Evolutionary conservation across 2,888 invertebrate species (phyloP), one percentile per base, ranked within the genome.

Genomic region (Acholoe squamosa): DNA sequence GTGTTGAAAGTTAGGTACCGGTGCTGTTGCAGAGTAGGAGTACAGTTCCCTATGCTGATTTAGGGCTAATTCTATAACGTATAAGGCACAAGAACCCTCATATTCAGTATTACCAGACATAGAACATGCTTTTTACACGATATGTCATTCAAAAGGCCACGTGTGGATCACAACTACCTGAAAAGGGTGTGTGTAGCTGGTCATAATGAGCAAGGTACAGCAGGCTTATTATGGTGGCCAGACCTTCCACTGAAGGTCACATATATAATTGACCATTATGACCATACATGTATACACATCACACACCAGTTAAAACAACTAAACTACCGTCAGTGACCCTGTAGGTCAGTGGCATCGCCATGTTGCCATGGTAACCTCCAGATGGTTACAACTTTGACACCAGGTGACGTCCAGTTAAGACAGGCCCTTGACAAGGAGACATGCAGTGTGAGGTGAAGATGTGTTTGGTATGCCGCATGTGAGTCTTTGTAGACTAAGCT

Each of bases 331-430:
- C 12, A 19, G 7, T 43, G 80, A 43, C 80, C 33, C 25, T 3
- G 43, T 0, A 19, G 80, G 80, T 80, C 80, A 80, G 80, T 25
- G 33, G 80, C 33, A 43, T 80, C 43, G n/a, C 34, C 43, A 5
- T 43, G 80, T 80, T 43, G 25, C 80, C n/a, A 34, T 80, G 80
- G 43, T 16, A 43, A 34, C 80, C 22, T 19, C 80, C 80, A 80
- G 80, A n/a, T 80, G 80, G 80, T 80, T 43, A 34, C 80, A 34
- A 0, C 19, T 10, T 80, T 43, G 14, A 7, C 43, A 80, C 80
- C 80, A 80, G 76, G 25, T 76, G 76, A n/a, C 31, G 28, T 28
- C 71, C 25, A 43, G 5, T 43, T 43, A 43, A 43, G 43, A 43
- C 3, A 43, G 76, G 76, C 16, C 3, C 3, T 16, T 25, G 7